A percentile compares a stretch with the other conserved stretches of the same genome.
Conservation (phyloP, 2,888 invertebrate species). For the Caenorhabditis parvicauda region DNA sequence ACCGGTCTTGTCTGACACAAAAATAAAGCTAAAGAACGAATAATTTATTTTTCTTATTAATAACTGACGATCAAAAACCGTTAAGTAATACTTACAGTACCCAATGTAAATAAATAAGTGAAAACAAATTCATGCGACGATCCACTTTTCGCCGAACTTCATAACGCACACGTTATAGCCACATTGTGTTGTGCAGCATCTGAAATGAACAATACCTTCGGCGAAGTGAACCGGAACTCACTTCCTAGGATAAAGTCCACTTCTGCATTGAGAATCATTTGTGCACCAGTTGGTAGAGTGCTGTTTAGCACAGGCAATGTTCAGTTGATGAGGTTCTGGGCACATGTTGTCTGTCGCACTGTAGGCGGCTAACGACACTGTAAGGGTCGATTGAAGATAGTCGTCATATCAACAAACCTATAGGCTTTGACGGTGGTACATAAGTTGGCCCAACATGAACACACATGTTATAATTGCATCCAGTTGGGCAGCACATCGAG, state of each 20-base stretch:
- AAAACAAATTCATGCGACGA: slow-evolving; percentile 26
- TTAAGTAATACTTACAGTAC: not conserved
- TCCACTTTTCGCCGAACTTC: slow-evolving; percentile 40
- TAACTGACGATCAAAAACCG: not conserved
- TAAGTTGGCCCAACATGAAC: slow-evolving; percentile 33
- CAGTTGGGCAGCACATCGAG: slow-evolving; percentile 43
- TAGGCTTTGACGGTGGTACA: slow-evolving; percentile 16
- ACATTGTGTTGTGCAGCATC: slow-evolving; percentile 40
- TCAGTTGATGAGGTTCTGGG: slow-evolving; percentile 34
- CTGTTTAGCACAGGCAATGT: slow-evolving; percentile 25
- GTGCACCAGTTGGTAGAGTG: slow-evolving; percentile 33
- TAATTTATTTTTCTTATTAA: too few species aligned
- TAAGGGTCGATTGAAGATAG: not conserved
- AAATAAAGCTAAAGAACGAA: too few species aligned
- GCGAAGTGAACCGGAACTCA: slow-evolving; percentile 6
- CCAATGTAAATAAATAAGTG: not conserved
- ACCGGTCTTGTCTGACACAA: too few species aligned
- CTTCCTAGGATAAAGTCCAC: slow-evolving; percentile 33
- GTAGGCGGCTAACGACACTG: not conserved
- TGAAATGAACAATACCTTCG: too few species aligned
- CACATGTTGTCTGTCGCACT: slow-evolving; percentile 16
- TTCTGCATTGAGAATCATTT: slow-evolving; percentile 31
- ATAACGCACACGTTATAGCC: slow-evolving; percentile 42
- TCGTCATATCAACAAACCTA: slow-evolving; percentile 9
- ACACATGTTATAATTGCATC: slow-evolving; percentile 46